phyloP scores from a whole-genome alignment of 37 sponge, comb jelly and placozoan genomes.

The Trichoplax adhaerens region DNA sequence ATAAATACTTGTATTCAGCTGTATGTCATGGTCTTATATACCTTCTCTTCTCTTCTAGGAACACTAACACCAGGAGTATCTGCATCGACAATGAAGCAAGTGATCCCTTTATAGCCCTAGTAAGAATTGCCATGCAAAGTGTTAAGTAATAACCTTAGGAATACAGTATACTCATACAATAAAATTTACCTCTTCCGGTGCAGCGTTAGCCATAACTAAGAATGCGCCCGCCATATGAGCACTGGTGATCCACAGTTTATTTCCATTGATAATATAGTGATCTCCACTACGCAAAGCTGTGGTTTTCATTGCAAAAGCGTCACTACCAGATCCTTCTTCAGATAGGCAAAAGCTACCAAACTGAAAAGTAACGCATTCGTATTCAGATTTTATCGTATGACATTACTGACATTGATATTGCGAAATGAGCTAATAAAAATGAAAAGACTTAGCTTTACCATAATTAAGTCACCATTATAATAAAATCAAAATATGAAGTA shows the following conservation, averaged over 20 bases:
- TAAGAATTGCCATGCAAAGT: neutral
- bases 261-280: constrained; percentile 60
- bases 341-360: constrained; percentile 85
- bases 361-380: neutral
- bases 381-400: too few relatives aligned
- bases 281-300: constrained; percentile 59
- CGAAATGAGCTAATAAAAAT: too few relatives aligned
- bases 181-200: constrained; percentile 32
- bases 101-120: constrained; percentile 37
- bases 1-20: too few relatives aligned
- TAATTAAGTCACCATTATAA: too few relatives aligned
- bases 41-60: constrained; percentile 59
- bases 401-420: too few relatives aligned
- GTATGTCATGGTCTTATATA: too few relatives aligned
- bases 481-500: too few relatives aligned
- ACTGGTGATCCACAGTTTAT: constrained; percentile 90
- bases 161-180: constrained; percentile 24
- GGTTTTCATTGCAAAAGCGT: constrained; percentile 81
- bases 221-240: constrained; percentile 81
- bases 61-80: constrained; percentile 58
- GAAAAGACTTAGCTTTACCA: too few relatives aligned
- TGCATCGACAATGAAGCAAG: constrained; percentile 68
- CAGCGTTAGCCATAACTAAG: constrained; percentile 80
- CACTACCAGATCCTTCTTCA: constrained; percentile 68
- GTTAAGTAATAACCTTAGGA: neutral